Evolutionary conservation across 2,113 vertebrate genomes (phyloP).

Genomic region (Tachysurus fulvidraco): DNA sequence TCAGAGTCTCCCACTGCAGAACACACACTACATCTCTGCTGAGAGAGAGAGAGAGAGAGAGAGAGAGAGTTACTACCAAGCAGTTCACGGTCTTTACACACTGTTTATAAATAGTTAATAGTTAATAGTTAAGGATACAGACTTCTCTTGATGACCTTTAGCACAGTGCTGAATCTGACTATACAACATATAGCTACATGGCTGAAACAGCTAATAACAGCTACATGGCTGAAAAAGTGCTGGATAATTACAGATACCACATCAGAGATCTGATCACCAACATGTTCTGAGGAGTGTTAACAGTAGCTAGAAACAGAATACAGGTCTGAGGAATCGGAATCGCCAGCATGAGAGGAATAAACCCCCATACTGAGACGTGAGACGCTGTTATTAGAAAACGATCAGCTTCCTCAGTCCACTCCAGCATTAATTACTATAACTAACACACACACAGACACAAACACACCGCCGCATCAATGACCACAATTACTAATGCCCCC

Average conservation of each 20-base stretch:
- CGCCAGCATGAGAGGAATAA: neutral
- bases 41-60: slow-evolving; percentile 51
- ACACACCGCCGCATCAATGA: neutral
- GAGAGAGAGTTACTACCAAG: neutral
- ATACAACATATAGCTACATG: too few relatives aligned
- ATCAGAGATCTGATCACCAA: neutral
- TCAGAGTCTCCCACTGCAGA: slow-evolving; percentile 65
- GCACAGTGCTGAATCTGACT: too few relatives aligned
- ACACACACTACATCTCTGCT: slow-evolving; percentile 83
- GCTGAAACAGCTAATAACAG: too few relatives aligned
- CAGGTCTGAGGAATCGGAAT: too few relatives aligned
- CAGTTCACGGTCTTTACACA: neutral
- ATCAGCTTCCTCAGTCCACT: neutral
- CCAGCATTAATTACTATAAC: too few relatives aligned
- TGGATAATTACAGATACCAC: too few relatives aligned
- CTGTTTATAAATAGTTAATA: neutral
- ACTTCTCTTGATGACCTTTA: too few relatives aligned
- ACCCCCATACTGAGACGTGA: neutral
- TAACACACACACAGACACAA: neutral
- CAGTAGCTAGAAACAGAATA: too few relatives aligned
- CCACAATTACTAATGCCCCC: neutral
- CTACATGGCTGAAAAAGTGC: too few relatives aligned
- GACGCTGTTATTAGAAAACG: neutral
- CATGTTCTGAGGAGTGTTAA: neutral
- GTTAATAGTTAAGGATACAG: neutral